Base-by-base conservation (phyloP, 2,797 vertebrate species). In the Mus caroli region DNA sequence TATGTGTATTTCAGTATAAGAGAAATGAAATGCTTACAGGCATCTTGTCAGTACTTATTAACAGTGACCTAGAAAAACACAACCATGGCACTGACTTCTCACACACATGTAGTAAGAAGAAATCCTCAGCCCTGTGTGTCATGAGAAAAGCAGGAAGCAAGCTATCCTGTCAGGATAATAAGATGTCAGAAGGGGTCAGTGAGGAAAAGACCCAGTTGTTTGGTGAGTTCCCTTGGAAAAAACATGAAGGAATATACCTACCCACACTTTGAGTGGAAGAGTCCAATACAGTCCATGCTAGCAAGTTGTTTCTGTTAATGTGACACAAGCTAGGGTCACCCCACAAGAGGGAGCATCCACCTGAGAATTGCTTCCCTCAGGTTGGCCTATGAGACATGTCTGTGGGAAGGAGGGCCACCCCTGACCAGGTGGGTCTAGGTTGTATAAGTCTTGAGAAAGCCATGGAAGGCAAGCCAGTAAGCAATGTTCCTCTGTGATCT, bases 21-120 rank as follows among this genome's bases (percentile, higher is more conserved):
- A 85, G 76, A 73, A 88, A 91, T 54, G 84, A 95, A 88, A 78
- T 31, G 54, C 50, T 91, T 60, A n/a, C 13, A 91, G 90, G 87
- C 43, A 71, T 78, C 84, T 85, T 92, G 85, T 94, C 80, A 82
- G 69, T 50, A 69, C 94, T 96, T 93, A 64, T 87, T 89, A 94
- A 80, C 40, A 40, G 20, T 88, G 93, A 88, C 84, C 94, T 71
- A 91, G 71, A 75, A 92, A 97, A 94, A 73, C 6, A 6, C 28
- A 95, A 69, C 37, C 5, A 5, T 58, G 64, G 56, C 37, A n/a
- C 34, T 37, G 43, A 1, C 75, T 82, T 60, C 14, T 50, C 28
- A 69, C 37, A 50, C 17, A 20, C 28, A 5, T 24, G 22, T 28
- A 34, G 3, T n/a, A 90, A 85, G 75, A 54, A 88, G 80, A 28